phyloP scores from a whole-genome alignment of 2,888 invertebrate species.

The Cistogaster globosa region DNA sequence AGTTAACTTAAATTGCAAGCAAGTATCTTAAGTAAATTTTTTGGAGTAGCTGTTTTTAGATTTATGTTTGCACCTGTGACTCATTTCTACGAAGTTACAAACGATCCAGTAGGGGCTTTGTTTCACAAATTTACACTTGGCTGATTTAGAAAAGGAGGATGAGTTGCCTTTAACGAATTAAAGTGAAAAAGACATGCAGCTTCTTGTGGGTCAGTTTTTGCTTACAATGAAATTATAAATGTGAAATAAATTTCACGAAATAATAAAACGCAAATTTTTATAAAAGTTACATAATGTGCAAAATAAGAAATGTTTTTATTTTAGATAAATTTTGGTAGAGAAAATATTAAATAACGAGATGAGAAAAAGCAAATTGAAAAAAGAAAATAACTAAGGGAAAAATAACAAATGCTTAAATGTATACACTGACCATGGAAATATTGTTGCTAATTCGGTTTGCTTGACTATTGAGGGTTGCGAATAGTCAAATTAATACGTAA shows the following conservation, averaged over 20 bases:
- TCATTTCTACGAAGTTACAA: not conserved
- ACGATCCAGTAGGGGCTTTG: slow-evolving; percentile 10
- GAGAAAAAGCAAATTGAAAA: slow-evolving; percentile 14
- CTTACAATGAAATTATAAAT: no score
- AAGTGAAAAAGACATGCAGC: not conserved
- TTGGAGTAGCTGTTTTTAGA: no score
- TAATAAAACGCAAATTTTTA: no score
- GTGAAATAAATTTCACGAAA: no score
- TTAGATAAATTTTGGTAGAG: not conserved
- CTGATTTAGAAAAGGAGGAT: not conserved
- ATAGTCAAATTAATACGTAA: not conserved
- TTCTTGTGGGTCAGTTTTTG: not conserved
- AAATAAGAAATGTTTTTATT: not conserved
- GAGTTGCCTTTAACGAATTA: not conserved
- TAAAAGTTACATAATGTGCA: slow-evolving; percentile 55
- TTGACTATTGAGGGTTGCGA: slow-evolving; percentile 1
- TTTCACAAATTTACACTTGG: slow-evolving; percentile 33
- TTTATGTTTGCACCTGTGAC: not conserved
- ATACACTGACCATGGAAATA: slow-evolving; percentile 81
- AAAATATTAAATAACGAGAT: slow-evolving; percentile 44
- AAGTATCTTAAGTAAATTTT: no score
- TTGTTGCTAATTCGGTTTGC: slow-evolving; percentile 36
- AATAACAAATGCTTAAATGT: slow-evolving; percentile 2
- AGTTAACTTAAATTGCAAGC: no score
- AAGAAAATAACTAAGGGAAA: slow-evolving; percentile 1